Conservation (phyloP, 1,140 invertebrate genomes). For the Latrodectus geometricus region DNA sequence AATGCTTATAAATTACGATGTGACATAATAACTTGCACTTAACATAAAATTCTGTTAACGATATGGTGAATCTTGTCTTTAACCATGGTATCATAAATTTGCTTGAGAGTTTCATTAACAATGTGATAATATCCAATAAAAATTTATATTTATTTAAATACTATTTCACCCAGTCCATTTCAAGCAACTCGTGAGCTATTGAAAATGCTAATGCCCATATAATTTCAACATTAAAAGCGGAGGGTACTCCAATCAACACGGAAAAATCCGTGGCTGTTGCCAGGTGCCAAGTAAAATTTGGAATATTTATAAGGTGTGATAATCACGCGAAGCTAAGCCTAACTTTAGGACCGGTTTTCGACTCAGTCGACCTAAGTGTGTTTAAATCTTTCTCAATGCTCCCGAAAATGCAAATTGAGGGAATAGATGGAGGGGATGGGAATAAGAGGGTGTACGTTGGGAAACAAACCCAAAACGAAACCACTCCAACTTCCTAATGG, state of each 20-base stretch:
- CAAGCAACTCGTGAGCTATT: no score
- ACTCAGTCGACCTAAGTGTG: not conserved
- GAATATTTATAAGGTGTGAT: not conserved
- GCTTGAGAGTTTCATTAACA: no score
- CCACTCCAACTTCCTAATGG: conserved; percentile 39
- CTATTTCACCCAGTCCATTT: no score
- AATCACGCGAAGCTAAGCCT: not conserved
- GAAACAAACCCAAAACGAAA: conserved; percentile 40
- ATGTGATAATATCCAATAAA: no score
- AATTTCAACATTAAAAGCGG: no score
- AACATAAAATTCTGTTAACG: no score
- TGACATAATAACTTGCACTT: no score
- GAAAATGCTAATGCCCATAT: no score
- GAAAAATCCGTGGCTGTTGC: not conserved
- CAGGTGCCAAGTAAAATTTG: not conserved
- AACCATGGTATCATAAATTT: no score
- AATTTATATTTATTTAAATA: no score
- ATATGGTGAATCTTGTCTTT: no score
- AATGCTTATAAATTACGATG: no score
- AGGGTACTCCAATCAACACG: not conserved
- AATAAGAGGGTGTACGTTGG: not conserved
- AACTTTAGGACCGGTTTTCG: not conserved
- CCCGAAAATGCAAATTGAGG: conserved; percentile 41
- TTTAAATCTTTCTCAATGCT: conserved; percentile 34
- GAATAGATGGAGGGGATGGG: not conserved